Evolutionary conservation across 2,797 vertebrate genomes (phyloP).

Genomic region (Ambastaia sidthimunki): DNA sequence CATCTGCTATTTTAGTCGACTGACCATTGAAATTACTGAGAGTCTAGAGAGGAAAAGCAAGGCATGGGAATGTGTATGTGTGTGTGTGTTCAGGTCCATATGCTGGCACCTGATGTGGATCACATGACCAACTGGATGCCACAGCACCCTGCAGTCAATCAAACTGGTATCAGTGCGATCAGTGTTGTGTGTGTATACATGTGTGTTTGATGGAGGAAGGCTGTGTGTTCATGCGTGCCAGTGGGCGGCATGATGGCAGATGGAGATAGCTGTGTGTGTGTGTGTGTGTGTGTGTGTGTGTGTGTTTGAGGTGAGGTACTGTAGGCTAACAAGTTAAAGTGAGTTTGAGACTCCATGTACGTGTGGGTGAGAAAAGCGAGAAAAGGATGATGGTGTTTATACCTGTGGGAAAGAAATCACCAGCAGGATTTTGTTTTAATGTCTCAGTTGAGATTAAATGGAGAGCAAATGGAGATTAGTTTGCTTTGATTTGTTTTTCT

Average conservation of each 20-base stretch:
- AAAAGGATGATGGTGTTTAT: slow-evolving; percentile 3
- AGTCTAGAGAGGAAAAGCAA: slow-evolving; percentile 42
- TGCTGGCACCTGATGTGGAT: slow-evolving; percentile 63
- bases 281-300: slow-evolving; percentile 19
- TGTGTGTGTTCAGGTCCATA: slow-evolving; percentile 64
- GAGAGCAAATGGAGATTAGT: not conserved
- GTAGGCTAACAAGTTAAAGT: slow-evolving; percentile 29
- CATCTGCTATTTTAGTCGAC: slow-evolving; percentile 34
- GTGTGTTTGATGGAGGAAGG: slow-evolving; percentile 18
- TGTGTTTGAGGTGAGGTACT: slow-evolving; percentile 23
- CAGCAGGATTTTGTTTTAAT: not conserved
- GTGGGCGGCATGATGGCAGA: slow-evolving; percentile 41
- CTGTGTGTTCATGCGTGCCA: slow-evolving; percentile 4
- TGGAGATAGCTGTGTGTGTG: slow-evolving; percentile 43
- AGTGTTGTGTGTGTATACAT: slow-evolving; percentile 27
- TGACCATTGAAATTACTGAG: slow-evolving; percentile 23
- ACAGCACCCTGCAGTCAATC: slow-evolving; percentile 45
- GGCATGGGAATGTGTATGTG: slow-evolving; percentile 33
- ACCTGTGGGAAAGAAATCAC: slow-evolving; percentile 20
- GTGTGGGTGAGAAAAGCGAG: slow-evolving; percentile 24
- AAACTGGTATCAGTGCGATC: slow-evolving; percentile 32
- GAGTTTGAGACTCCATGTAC: slow-evolving; percentile 25
- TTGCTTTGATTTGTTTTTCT: not conserved
- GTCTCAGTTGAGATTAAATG: not conserved
- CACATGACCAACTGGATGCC: slow-evolving; percentile 36